Evolutionary conservation across 2,797 vertebrate genomes (phyloP).

Genomic region (Vespertilio murinus): DNA sequence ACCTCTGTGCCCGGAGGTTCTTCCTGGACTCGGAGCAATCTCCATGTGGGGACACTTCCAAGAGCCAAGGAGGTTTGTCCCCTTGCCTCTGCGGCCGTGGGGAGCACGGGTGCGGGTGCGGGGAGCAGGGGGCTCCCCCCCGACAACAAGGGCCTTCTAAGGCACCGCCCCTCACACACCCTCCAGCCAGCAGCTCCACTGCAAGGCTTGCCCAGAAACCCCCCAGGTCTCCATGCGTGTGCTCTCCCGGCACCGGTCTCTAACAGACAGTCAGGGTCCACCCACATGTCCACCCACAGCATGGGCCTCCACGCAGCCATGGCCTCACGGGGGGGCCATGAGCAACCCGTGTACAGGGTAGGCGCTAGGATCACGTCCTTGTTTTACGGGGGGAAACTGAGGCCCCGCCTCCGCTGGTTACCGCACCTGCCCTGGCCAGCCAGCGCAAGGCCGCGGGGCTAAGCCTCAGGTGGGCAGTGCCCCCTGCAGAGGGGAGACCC

Average conservation of each 20-base stretch:
- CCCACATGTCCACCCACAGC: accelerated
- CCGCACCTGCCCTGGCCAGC: accelerated
- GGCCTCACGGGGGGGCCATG: accelerated
- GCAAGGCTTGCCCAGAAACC: background rate
- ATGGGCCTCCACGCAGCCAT: accelerated
- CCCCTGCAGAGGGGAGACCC: background rate
- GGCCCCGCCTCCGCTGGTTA: background rate
- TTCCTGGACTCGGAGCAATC: accelerated
- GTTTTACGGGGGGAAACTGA: background rate
- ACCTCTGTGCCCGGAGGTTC: accelerated
- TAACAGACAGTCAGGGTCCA: background rate
- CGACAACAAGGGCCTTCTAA: background rate
- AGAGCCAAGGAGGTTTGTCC: background rate
- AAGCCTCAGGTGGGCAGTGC: background rate
- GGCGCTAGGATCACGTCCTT: background rate
- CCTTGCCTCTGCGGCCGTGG: accelerated
- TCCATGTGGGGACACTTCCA: background rate
- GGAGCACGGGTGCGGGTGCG: accelerated
- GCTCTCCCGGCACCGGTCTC: accelerated
- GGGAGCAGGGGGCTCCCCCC: accelerated
- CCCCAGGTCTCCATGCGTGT: accelerated
- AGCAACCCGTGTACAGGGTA: background rate
- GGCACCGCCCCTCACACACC: background rate
- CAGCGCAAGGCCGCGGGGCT: background rate
- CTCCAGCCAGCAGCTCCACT: background rate